phyloP scores from a whole-genome alignment of 2,888 invertebrate genomes.

The Axea sp. region DNA sequence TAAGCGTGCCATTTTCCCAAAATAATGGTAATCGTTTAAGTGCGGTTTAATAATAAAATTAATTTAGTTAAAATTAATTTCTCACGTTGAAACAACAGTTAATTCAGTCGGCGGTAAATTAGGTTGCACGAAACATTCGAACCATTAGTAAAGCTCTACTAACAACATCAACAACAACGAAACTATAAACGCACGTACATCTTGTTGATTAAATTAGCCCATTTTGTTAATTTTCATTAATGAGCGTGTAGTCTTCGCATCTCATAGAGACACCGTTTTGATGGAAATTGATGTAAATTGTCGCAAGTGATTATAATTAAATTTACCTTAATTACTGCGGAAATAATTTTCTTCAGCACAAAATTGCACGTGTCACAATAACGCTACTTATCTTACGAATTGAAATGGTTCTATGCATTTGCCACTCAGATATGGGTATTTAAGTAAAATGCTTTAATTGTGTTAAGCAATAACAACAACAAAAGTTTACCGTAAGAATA shows the following conservation, averaged over 20 bases:
- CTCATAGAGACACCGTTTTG: conserved; percentile 10
- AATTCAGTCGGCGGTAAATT: conserved; percentile 15
- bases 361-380: too few species aligned
- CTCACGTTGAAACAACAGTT: conserved; percentile 29
- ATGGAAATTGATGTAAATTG: conserved; percentile 26
- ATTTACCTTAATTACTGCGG: conserved; percentile 16
- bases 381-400: too few species aligned
- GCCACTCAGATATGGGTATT: too few species aligned
- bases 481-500: too few species aligned
- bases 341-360: too few species aligned
- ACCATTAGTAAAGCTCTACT: conserved; percentile 51
- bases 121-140: conserved; percentile 25
- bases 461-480: too few species aligned
- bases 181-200: conserved; percentile 10
- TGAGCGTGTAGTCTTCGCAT: conserved; percentile 1
- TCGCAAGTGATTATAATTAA: conserved; percentile 4
- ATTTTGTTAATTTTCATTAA: conserved; percentile 51
- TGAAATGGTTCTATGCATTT: too few species aligned
- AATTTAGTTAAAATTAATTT: too few species aligned
- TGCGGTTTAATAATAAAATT: too few species aligned
- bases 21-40: too few species aligned
- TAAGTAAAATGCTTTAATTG: too few species aligned
- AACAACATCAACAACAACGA: conserved; percentile 46
- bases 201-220: conserved; percentile 44
- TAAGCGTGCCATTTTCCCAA: too few species aligned